phyloP scores from a whole-genome alignment of 2,113 vertebrate genomes.

The Notothenia coriiceps region DNA sequence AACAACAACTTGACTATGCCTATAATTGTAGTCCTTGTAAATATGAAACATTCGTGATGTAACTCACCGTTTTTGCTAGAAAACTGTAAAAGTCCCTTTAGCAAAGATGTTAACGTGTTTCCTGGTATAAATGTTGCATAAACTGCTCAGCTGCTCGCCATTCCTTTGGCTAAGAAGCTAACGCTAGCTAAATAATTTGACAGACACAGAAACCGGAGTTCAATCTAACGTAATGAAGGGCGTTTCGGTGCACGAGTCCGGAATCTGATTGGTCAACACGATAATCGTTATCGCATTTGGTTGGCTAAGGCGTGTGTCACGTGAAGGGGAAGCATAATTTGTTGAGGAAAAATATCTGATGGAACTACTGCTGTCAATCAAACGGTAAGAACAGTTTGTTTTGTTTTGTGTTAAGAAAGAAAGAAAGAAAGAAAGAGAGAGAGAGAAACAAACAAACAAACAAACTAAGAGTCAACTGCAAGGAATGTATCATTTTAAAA shows the following conservation, averaged over 20 bases:
- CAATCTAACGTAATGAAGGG: slow-evolving; percentile 65
- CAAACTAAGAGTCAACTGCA: too few relatives aligned
- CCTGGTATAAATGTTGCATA: neutral
- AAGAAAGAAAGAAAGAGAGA: neutral
- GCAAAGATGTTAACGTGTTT: slow-evolving; percentile 5
- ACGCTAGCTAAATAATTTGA: slow-evolving; percentile 70
- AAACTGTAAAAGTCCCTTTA: neutral
- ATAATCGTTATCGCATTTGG: neutral
- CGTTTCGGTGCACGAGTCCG: neutral
- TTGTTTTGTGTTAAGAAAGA: neutral
- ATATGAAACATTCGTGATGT: neutral
- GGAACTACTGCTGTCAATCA: neutral
- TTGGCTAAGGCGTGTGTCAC: slow-evolving; percentile 37
- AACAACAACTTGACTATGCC: slow-evolving; percentile 33
- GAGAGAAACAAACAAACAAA: too few relatives aligned
- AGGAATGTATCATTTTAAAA: too few relatives aligned
- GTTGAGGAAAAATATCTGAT: neutral
- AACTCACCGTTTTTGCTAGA: slow-evolving; percentile 45
- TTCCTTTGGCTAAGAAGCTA: slow-evolving; percentile 49
- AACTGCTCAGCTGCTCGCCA: slow-evolving; percentile 32
- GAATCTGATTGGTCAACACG: slow-evolving; percentile 51
- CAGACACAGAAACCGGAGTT: slow-evolving; percentile 58
- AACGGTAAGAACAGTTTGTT: neutral
- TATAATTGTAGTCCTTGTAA: neutral
- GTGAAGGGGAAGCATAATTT: neutral